A percentile compares a stretch with the other conserved stretches of the same genome.
Evolutionary conservation across 2,113 vertebrate species (phyloP).

Genomic region (Lagopus muta): DNA sequence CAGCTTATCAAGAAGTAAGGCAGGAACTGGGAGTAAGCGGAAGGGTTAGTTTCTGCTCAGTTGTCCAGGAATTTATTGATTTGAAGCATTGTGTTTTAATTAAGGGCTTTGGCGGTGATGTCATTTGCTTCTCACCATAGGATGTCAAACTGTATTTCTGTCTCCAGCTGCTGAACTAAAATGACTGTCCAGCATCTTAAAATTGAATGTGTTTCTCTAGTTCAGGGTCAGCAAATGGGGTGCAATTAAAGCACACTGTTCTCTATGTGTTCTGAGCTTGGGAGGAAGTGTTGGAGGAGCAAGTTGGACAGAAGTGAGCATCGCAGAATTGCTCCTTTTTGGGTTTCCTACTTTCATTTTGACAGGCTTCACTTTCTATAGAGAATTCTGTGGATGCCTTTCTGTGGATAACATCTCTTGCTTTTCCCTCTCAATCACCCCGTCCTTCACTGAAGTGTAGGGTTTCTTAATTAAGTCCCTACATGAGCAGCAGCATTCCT

Average conservation of each 20-base stretch:
- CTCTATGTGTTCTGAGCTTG: not conserved
- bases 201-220: not conserved
- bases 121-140: not conserved
- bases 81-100: not conserved
- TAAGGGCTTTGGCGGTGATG: not conserved
- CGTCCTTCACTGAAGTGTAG: conserved; percentile 1
- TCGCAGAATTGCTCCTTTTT: not conserved
- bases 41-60: not conserved
- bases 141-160: not conserved
- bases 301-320: not conserved
- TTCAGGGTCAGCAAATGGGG: not conserved
- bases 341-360: conserved; percentile 15
- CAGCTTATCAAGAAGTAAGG: not conserved
- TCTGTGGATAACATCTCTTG: not conserved
- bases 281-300: not conserved
- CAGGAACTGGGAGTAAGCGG: accelerated
- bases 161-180: not conserved
- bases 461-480: conserved; percentile 52
- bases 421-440: not conserved
- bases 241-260: not conserved
- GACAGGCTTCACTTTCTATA: not conserved
- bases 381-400: not conserved
- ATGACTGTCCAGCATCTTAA: not conserved
- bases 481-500: conserved; percentile 43
- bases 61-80: not conserved